Evolutionary conservation across 2,888 invertebrate genomes (phyloP).

Genomic region (Pemphredon lugubris): DNA sequence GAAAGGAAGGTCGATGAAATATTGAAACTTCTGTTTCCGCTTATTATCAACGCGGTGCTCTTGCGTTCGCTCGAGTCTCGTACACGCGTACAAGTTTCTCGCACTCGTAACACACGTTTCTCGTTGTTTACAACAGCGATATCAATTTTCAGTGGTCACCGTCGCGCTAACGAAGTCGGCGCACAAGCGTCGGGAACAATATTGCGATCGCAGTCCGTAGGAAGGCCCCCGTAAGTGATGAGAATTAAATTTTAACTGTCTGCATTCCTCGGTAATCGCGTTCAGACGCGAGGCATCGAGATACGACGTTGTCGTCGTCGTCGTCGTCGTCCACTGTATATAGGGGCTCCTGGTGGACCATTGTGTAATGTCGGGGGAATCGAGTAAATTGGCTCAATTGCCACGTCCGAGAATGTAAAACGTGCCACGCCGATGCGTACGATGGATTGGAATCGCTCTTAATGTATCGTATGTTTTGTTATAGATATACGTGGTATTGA

Average conservation of each 20-base stretch:
- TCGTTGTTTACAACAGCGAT: conserved; percentile 4
- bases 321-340: conserved; percentile 3
- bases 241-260: conserved; percentile 25
- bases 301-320: conserved; percentile 26
- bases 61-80: too few relatives aligned
- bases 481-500: too few relatives aligned
- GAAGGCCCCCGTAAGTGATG: conserved; percentile 4
- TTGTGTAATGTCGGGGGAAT: conserved; percentile 65
- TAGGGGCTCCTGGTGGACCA: conserved; percentile 46
- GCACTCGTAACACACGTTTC: too few relatives aligned
- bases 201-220: background rate
- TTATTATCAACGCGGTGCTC: too few relatives aligned
- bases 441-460: conserved; percentile 52
- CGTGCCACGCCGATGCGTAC: conserved; percentile 56
- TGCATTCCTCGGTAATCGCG: conserved; percentile 33
- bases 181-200: background rate
- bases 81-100: too few relatives aligned
- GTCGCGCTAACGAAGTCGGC: background rate
- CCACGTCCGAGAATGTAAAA: conserved; percentile 66
- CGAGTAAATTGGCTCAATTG: conserved; percentile 75
- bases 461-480: too few relatives aligned
- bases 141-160: conserved; percentile 11
- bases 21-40: too few relatives aligned
- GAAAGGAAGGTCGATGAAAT: too few relatives aligned
- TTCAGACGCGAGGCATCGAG: conserved; percentile 10